phyloP scores from a whole-genome alignment of 2,113 vertebrate species.

The Mionectes macconnelli region DNA sequence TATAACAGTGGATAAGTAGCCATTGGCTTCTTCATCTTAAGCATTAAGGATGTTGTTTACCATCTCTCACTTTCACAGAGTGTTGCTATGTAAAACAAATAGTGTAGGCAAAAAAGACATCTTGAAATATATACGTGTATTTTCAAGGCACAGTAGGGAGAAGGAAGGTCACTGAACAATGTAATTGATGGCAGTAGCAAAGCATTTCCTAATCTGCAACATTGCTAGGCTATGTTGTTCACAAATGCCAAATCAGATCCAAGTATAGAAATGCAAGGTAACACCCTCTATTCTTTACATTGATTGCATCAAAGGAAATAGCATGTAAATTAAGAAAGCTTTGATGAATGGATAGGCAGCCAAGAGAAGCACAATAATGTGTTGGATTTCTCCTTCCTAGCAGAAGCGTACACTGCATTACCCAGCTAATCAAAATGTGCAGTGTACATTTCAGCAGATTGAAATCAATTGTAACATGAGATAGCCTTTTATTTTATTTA shows the following conservation, averaged over 20 bases:
- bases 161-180: slow-evolving; percentile 51
- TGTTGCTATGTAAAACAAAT: slow-evolving; percentile 35
- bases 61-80: slow-evolving; percentile 49
- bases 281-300: slow-evolving; percentile 43
- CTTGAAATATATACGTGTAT: slow-evolving; percentile 55
- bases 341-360: slow-evolving; percentile 52
- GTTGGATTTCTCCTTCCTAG: background rate
- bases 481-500: slow-evolving; percentile 69
- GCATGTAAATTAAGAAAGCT: slow-evolving; percentile 61
- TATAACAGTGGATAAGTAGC: slow-evolving; percentile 37
- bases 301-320: slow-evolving; percentile 56
- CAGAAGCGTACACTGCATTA: background rate
- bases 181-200: slow-evolving; percentile 48
- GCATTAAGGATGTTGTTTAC: slow-evolving; percentile 47
- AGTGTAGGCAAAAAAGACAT: slow-evolving; percentile 33
- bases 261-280: slow-evolving; percentile 48
- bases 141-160: slow-evolving; percentile 53
- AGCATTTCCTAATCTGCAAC: slow-evolving; percentile 13
- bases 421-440: slow-evolving; percentile 54
- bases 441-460: slow-evolving; percentile 60
- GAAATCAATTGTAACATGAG: slow-evolving; percentile 71
- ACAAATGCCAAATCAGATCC: slow-evolving; percentile 50
- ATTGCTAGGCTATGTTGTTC: slow-evolving; percentile 1
- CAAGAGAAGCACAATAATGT: slow-evolving; percentile 31
- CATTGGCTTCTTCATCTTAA: slow-evolving; percentile 47